Evolutionary conservation across 2,113 vertebrate genomes (phyloP).

Genomic region (Rhinoderma darwinii): DNA sequence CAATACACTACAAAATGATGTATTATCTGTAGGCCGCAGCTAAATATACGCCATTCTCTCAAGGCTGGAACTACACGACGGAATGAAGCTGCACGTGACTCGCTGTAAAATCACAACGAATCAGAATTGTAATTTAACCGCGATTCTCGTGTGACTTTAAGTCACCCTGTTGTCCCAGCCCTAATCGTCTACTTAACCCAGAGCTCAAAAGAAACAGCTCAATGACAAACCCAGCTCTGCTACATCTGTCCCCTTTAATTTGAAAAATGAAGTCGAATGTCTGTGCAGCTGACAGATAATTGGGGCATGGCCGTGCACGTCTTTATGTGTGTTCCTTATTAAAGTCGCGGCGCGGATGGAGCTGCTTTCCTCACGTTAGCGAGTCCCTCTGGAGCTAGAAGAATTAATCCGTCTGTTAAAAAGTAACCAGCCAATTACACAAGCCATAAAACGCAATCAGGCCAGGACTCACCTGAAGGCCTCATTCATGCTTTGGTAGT

Average conservation of each 20-base stretch:
- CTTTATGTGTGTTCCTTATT: conserved; percentile 27
- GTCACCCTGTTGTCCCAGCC: too few species aligned
- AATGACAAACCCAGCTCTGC: not conserved
- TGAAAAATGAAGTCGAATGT: not conserved
- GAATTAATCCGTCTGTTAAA: conserved; percentile 39
- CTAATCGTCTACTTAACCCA: too few species aligned
- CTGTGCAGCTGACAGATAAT: not conserved
- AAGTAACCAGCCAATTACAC: conserved; percentile 51
- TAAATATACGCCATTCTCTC: too few species aligned
- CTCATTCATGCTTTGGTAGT: conserved; percentile 89
- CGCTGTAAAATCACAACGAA: too few species aligned
- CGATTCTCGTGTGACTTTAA: too few species aligned
- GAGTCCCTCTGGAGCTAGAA: conserved; percentile 16
- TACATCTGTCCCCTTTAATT: not conserved
- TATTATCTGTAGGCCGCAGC: too few species aligned
- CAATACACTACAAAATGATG: too few species aligned
- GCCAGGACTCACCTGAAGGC: conserved; percentile 82
- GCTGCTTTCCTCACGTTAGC: not conserved
- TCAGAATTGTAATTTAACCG: too few species aligned
- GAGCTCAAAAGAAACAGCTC: not conserved
- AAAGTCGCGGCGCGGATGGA: not conserved
- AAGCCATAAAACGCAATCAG: conserved; percentile 37
- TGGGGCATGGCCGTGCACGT: not conserved
- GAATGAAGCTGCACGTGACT: too few species aligned
- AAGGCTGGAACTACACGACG: too few species aligned